These are phyloP conservation scores for Leucania comma DNA, from an alignment of 2,888 invertebrate species.

Conservation along the genomic window DNA sequence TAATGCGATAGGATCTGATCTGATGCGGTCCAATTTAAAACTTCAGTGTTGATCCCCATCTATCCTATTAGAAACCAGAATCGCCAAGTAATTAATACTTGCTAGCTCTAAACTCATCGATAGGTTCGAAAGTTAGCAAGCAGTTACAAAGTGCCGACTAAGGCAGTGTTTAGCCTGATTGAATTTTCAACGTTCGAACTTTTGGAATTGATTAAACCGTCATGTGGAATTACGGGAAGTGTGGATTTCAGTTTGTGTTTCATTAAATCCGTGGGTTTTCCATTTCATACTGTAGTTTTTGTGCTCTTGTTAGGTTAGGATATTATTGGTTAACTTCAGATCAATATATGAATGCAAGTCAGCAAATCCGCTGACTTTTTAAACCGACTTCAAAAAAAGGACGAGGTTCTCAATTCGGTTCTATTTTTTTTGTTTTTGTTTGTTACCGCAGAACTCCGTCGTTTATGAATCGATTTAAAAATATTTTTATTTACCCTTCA, in stretches of 20 bases:
- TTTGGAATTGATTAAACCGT: constrained; percentile 58
- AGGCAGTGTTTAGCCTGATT: constrained; percentile 54
- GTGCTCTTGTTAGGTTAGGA: background rate
- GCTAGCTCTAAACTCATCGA: constrained; percentile 27
- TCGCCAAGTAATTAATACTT: constrained; percentile 44
- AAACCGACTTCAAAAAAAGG: too few species aligned
- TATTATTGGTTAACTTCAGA: too few species aligned
- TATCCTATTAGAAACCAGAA: constrained; percentile 10
- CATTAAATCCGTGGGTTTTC: background rate
- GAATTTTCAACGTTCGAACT: constrained; percentile 62
- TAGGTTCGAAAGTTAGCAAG: constrained; percentile 41
- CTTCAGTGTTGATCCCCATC: background rate
- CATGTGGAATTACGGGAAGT: constrained; percentile 31
- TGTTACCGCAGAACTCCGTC: too few species aligned
- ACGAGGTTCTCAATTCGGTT: too few species aligned
- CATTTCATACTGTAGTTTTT: background rate
- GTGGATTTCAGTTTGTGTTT: constrained; percentile 20
- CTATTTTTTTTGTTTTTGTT: too few species aligned
- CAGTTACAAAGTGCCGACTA: constrained; percentile 45
- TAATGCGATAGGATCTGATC: background rate
- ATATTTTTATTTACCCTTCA: too few species aligned
- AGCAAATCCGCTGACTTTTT: too few species aligned
- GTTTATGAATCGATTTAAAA: too few species aligned
- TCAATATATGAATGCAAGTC: too few species aligned
- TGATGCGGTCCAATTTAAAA: background rate